These are phyloP conservation scores for Macquaria australasica DNA, from an alignment of 2,113 vertebrate species.

Conservation along the genomic window DNA sequence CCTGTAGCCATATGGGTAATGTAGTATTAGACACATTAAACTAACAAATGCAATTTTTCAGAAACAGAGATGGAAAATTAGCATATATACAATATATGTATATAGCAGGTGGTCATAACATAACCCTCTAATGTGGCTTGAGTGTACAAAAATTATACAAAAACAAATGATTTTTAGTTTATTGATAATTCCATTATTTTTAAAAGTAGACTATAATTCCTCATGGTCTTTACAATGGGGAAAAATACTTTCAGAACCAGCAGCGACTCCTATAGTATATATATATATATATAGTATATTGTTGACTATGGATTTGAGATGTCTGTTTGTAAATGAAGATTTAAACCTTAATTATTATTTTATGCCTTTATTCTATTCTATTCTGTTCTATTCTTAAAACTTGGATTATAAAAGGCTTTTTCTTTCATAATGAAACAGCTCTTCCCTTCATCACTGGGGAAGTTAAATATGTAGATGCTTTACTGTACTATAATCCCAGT, in stretches of 20 bases:
- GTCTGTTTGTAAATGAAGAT: background rate
- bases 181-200: background rate
- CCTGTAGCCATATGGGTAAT: background rate
- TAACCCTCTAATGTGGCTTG: background rate
- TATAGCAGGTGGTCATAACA: background rate
- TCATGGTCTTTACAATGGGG: background rate
- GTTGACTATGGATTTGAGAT: background rate
- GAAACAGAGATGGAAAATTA: background rate
- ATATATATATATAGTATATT: background rate
- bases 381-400: slow-evolving; percentile 16
- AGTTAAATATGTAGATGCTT: slow-evolving; percentile 51
- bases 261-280: background rate
- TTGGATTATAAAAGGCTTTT: slow-evolving; percentile 29
- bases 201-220: background rate
- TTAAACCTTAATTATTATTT: slow-evolving; percentile 8
- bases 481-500: slow-evolving; percentile 48
- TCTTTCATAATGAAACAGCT: slow-evolving; percentile 36
- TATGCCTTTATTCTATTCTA: slow-evolving; percentile 4
- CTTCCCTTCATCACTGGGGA: slow-evolving; percentile 24
- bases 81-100: background rate
- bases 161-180: background rate
- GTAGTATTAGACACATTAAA: background rate
- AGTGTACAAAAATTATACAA: background rate
- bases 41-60: background rate
- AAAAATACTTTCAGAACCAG: background rate